Percentiles rank a stretch among this genome's conserved stretches.
These are phyloP conservation scores for Psephotus haematonotus DNA, from an alignment of 2,113 vertebrate genomes.

Conservation along the genomic window DNA sequence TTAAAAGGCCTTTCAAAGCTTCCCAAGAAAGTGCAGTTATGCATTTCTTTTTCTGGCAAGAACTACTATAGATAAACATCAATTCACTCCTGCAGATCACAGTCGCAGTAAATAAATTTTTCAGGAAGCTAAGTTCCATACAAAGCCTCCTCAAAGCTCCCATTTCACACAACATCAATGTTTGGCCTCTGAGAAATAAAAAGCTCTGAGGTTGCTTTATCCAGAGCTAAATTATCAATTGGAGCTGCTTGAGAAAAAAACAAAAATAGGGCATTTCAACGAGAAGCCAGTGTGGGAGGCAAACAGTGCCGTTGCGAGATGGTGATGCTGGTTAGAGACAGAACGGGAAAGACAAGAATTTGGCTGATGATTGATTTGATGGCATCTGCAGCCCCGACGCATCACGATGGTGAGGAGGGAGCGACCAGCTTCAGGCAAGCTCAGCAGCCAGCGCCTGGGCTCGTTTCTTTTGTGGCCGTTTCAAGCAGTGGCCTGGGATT, in stretches of 20 bases:
- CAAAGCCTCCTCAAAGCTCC: slow-evolving; percentile 75
- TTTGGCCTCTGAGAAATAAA: slow-evolving; percentile 72
- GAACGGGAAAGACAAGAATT: background rate
- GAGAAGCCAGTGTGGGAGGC: background rate
- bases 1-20: slow-evolving; percentile 72
- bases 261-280: background rate
- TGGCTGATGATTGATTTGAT: background rate
- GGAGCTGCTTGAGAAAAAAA: slow-evolving; percentile 21
- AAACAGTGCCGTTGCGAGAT: background rate
- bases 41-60: slow-evolving; percentile 60
- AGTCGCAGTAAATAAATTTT: slow-evolving; percentile 81
- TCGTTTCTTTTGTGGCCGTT: slow-evolving; percentile 24
- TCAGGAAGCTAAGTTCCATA: slow-evolving; percentile 74
- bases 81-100: slow-evolving; percentile 73
- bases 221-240: slow-evolving; percentile 71
- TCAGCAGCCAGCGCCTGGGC: background rate
- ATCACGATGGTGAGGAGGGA: fast-evolving
- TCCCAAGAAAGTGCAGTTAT: slow-evolving; percentile 66
- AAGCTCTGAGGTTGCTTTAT: slow-evolving; percentile 63
- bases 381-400: fast-evolving
- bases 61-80: slow-evolving; percentile 76
- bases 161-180: slow-evolving; percentile 75
- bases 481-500: slow-evolving; percentile 61
- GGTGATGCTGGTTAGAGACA: background rate
- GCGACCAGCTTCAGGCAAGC: background rate